Evolutionary conservation across 2,888 invertebrate genomes (phyloP), one percentile per base, ranked within the genome.

Genomic region (Teleogryllus oceanicus): DNA sequence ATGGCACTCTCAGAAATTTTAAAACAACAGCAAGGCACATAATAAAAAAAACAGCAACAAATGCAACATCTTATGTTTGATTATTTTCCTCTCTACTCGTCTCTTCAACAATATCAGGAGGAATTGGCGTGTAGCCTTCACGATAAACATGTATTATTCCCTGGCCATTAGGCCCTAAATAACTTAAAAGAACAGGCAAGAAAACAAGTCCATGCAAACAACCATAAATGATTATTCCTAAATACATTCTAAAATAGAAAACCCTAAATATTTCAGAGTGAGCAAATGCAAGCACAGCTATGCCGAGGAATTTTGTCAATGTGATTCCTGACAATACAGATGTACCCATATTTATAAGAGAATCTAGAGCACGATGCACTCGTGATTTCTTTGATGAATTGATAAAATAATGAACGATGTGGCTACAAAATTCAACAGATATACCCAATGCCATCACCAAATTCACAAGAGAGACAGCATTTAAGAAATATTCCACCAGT

Each of bases 211-310:
- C 97, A 85, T 98, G 98, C 0, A 93, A 88, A 0, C 97, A 96
- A 5, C 98, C 97, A 85, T 97, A 92, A 18, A 98, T 84, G 2
- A 99, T 97, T 84, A 98, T 96, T 80, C 95, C 94, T 82, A 98
- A 89, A 86, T 98, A 97, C 97, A 99, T 98, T 85, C 97, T 92
- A 87, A 98, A 98, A 88, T 97, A 99, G 86, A 96, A 98, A 80
- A 95, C 89, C 88, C 95, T 92, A 85, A 98, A 97, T 82, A 97
- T 92, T 88, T 96, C 93, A 1, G 97, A 96, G 85, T 96, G 95
- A 2, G 98, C 95, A 87, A 98, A 98, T 0, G 94, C 96, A 82
- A 99, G 88, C 12, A 98, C 94, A 20, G 94, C 87, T 81, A 98
- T 96, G 77, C 96, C 96, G 74, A 94, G 94, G 84, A 98, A 94